Evolutionary conservation across 2,888 invertebrate species (phyloP).

Genomic region (Tetragonula carbonaria): DNA sequence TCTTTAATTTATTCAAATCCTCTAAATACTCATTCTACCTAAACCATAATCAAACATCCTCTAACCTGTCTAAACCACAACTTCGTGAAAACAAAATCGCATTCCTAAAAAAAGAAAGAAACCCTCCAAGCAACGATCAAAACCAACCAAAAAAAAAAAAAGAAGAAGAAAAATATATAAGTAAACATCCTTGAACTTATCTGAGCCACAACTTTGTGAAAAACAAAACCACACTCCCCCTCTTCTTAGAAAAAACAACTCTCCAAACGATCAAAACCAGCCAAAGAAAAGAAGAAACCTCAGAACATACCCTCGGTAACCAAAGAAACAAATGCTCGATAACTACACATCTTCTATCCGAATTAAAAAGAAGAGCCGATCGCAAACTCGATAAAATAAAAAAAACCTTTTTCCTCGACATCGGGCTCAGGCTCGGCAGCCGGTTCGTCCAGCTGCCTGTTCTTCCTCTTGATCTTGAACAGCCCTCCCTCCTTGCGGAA

Average conservation of each 20-base stretch:
- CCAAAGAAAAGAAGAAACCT: not conserved
- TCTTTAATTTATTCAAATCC: no score
- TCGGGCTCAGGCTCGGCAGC: conserved; percentile 63
- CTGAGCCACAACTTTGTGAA: no score
- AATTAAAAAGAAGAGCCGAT: not conserved
- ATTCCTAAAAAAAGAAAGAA: no score
- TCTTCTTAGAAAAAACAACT: not conserved
- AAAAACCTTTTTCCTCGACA: conserved; percentile 62
- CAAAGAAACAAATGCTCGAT: not conserved
- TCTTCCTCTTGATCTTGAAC: conserved; percentile 77
- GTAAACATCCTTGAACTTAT: no score
- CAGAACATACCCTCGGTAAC: not conserved
- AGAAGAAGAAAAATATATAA: no score
- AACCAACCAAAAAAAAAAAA: no score
- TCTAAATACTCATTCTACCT: no score
- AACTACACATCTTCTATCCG: not conserved
- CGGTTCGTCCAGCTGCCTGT: conserved; percentile 60
- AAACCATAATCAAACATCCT: no score
- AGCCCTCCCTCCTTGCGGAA: conserved; percentile 76
- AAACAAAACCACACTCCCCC: not conserved
- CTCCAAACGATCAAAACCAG: not conserved
- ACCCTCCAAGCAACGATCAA: no score
- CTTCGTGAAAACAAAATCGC: no score
- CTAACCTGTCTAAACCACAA: no score
- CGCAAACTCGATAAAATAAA: not conserved